Conservation (phyloP, 2,797 vertebrate genomes). For the Vespertilio murinus region DNA sequence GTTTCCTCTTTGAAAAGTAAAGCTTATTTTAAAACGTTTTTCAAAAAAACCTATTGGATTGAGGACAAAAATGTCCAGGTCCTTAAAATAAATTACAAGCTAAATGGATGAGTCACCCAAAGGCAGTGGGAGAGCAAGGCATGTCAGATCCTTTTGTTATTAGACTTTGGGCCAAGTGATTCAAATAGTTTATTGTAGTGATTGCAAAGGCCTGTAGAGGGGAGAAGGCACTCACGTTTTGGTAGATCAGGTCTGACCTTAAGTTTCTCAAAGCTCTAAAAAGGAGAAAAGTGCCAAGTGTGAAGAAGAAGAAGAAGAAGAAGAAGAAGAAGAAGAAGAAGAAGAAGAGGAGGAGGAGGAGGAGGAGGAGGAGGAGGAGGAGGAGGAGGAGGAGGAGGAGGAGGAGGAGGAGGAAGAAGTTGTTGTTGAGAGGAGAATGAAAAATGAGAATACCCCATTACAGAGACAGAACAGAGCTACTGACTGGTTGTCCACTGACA, state of each 20-base stretch:
- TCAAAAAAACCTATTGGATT: neutral
- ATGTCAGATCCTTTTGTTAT: neutral
- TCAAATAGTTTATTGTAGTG: neutral
- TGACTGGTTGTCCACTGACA: neutral
- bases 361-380: too few relatives aligned
- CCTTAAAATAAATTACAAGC: constrained; percentile 5
- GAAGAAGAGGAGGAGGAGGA: too few relatives aligned
- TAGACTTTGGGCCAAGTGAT: neutral
- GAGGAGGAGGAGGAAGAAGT: neutral
- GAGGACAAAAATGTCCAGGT: neutral
- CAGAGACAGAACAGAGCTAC: neutral
- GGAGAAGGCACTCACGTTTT: neutral
- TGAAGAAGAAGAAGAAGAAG: neutral
- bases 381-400: too few relatives aligned
- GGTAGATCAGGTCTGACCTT: neutral
- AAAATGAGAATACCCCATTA: neutral
- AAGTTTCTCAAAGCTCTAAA: neutral
- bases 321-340: too few relatives aligned
- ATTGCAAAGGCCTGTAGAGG: neutral
- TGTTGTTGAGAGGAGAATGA: neutral
- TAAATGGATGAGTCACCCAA: neutral
- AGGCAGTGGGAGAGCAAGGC: neutral
- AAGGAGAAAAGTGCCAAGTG: neutral
- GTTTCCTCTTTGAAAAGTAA: constrained; percentile 2
- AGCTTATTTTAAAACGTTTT: neutral